Conservation (phyloP, 2,113 vertebrate species). For the Seriola aureovittata region DNA sequence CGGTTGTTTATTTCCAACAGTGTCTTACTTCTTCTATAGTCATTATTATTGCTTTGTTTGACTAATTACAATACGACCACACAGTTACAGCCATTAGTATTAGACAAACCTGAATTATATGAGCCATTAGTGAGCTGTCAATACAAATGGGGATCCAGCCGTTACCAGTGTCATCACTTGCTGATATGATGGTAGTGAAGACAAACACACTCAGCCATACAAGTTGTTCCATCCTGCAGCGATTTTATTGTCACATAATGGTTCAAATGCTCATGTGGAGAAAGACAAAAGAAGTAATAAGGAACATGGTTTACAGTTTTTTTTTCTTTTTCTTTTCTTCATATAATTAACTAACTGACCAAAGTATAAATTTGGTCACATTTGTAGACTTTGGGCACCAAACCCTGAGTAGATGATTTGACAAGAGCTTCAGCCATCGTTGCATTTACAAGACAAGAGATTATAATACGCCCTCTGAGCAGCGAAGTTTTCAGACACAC, state of each 20-base stretch:
- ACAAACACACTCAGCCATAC: not conserved
- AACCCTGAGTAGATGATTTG: not conserved
- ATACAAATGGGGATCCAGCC: not conserved
- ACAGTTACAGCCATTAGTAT: not conserved
- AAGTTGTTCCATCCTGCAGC: not conserved
- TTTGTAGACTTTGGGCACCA: not conserved
- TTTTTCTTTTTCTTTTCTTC: too few relatives aligned
- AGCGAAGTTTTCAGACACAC: too few relatives aligned
- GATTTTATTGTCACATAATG: not conserved
- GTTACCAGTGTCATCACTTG: not conserved
- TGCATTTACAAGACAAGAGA: too few relatives aligned
- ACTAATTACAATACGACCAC: not conserved
- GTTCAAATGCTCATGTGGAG: not conserved
- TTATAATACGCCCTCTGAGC: too few relatives aligned
- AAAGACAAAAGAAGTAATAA: not conserved
- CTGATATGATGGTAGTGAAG: not conserved
- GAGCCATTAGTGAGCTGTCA: not conserved
- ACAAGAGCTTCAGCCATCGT: too few relatives aligned
- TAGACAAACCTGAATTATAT: not conserved
- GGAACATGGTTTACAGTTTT: not conserved
- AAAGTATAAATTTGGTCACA: not conserved
- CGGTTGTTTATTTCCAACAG: not conserved
- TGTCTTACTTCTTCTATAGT: not conserved
- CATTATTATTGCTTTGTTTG: not conserved
- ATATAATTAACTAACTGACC: not conserved